These are phyloP conservation scores for Eumerus sabulonum DNA, from an alignment of 2,888 invertebrate genomes.

Conservation along the genomic window DNA sequence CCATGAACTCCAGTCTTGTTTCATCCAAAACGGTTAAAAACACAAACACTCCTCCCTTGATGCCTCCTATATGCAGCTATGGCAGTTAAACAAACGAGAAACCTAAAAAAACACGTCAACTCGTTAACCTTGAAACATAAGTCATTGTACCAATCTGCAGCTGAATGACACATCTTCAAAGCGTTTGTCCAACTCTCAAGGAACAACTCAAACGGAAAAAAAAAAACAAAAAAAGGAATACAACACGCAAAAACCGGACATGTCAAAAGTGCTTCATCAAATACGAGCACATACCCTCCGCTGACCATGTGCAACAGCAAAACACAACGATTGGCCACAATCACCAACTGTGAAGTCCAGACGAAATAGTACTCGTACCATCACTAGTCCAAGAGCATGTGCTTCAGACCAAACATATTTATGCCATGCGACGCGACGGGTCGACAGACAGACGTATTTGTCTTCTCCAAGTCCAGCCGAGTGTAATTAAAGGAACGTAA, in stretches of 20 bases:
- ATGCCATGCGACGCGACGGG: conserved; percentile 37
- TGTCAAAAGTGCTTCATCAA: conserved; percentile 45
- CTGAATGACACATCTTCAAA: conserved; percentile 56
- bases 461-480: conserved; percentile 55
- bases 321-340: conserved; percentile 35
- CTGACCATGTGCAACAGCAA: conserved; percentile 17
- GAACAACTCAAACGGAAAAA: no score
- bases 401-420: conserved; percentile 32
- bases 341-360: conserved; percentile 38
- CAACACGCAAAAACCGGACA: conserved; percentile 26
- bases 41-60: no score
- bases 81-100: background rate
- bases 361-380: conserved; percentile 11
- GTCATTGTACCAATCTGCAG: conserved; percentile 31
- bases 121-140: conserved; percentile 54
- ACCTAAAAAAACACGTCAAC: conserved; percentile 8
- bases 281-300: conserved; percentile 39
- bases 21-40: no score
- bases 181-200: conserved; percentile 24
- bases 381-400: conserved; percentile 17
- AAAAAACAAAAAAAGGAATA: conserved; percentile 1
- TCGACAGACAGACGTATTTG: conserved; percentile 58
- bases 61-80: no score
- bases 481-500: conserved; percentile 67
- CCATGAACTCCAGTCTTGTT: no score